These are phyloP conservation scores for Lasiurus cinereus DNA, from an alignment of 2,113 vertebrate genomes.

Conservation along the genomic window DNA sequence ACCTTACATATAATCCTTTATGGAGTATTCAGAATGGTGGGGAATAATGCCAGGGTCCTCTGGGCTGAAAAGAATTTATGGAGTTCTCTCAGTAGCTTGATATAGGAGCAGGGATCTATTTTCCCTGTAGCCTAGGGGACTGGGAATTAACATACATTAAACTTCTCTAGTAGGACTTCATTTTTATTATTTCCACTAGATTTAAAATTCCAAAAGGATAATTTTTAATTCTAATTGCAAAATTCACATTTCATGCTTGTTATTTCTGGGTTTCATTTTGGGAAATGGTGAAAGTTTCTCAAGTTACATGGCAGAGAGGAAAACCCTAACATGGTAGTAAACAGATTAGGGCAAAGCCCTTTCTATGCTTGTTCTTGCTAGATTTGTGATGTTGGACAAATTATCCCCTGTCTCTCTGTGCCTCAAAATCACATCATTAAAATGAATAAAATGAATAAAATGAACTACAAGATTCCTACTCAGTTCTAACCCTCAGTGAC, in stretches of 20 bases:
- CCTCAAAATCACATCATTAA: background rate
- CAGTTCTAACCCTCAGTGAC: background rate
- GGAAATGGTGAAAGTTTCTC: background rate
- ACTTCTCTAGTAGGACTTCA: background rate
- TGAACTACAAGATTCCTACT: background rate
- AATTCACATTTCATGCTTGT: background rate
- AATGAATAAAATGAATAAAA: slow-evolving; percentile 7
- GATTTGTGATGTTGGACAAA: background rate
- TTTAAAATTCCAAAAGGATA: background rate
- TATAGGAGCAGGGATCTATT: background rate
- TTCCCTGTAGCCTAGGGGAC: no score
- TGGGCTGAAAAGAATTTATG: background rate
- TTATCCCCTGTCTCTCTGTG: background rate
- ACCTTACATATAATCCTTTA: background rate
- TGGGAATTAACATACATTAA: background rate
- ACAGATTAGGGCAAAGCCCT: background rate
- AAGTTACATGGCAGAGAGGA: background rate
- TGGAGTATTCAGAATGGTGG: background rate
- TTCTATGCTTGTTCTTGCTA: background rate
- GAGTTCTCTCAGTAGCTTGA: background rate
- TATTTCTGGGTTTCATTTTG: background rate
- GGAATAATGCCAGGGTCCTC: background rate
- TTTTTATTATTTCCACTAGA: slow-evolving; percentile 11
- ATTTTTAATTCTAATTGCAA: background rate
- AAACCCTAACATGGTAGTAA: background rate